Conservation (phyloP, 2,888 invertebrate genomes). For the Platerodrilus igneus region DNA sequence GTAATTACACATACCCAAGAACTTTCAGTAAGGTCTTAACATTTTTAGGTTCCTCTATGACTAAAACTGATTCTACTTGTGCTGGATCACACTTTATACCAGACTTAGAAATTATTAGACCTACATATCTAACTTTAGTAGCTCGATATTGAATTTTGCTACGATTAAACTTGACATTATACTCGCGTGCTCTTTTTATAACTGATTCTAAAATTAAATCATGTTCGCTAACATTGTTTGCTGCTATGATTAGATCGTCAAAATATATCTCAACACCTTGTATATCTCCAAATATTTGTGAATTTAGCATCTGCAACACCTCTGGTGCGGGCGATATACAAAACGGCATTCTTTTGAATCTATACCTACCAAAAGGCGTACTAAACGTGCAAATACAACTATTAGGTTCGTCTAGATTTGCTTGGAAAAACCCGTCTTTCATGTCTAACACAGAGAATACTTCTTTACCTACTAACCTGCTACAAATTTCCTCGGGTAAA, state of each 20-base stretch:
- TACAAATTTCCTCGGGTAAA: constrained; percentile 27
- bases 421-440: constrained; percentile 37
- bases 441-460: constrained; percentile 32
- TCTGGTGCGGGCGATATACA: constrained; percentile 27
- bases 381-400: constrained; percentile 31
- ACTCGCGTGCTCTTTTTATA: constrained; percentile 26
- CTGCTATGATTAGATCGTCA: constrained; percentile 31
- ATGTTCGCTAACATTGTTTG: constrained; percentile 23
- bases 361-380: constrained; percentile 34
- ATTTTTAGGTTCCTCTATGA: constrained; percentile 25
- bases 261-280: constrained; percentile 34
- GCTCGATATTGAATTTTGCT: constrained; percentile 32
- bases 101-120: constrained; percentile 21
- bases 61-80: constrained; percentile 21
- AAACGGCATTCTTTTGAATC: constrained; percentile 20
- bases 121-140: constrained; percentile 33
- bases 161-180: constrained; percentile 35
- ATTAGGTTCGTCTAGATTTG: constrained; percentile 29
- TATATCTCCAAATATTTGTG: constrained; percentile 36
- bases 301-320: constrained; percentile 35
- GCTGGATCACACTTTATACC: constrained; percentile 25
- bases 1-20: constrained; percentile 33
- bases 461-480: constrained; percentile 24
- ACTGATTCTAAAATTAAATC: constrained; percentile 28
- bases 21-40: constrained; percentile 30